phyloP scores from a whole-genome alignment of 1,140 invertebrate species.

The Semibalanus balanoides region DNA sequence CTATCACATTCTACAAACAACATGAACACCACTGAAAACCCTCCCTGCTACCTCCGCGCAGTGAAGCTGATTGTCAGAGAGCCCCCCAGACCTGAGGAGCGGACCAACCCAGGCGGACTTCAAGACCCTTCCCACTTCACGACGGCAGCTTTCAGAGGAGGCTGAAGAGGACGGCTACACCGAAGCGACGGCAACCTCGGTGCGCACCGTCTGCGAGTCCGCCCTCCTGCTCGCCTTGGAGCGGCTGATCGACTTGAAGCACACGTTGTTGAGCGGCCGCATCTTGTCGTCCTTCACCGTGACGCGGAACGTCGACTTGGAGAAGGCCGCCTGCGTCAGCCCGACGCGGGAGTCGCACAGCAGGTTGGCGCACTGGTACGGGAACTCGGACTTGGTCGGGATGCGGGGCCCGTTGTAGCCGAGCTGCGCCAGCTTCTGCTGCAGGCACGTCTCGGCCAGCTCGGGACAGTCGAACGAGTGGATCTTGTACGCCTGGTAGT shows the following conservation, averaged over 20 bases:
- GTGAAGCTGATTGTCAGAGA: too few species aligned
- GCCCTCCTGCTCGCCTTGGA: background rate
- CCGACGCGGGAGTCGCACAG: constrained; percentile 5
- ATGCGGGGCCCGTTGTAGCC: background rate
- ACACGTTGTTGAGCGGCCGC: constrained; percentile 3
- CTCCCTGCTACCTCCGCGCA: too few species aligned
- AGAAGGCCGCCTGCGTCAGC: background rate
- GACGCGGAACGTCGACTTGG: background rate
- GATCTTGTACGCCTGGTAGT: constrained; percentile 5
- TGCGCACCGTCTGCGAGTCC: background rate
- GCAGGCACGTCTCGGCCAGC: constrained; percentile 1
- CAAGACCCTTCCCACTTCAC: too few species aligned
- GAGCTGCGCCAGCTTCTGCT: constrained; percentile 1
- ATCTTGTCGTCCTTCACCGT: background rate
- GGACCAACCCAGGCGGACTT: too few species aligned
- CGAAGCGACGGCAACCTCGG: background rate
- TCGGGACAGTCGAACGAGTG: constrained; percentile 4
- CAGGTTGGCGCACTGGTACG: constrained; percentile 5
- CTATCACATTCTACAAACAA: too few species aligned
- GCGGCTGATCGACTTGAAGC: background rate
- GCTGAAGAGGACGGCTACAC: background rate
- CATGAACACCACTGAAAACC: too few species aligned
- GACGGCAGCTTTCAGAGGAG: background rate
- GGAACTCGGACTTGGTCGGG: background rate
- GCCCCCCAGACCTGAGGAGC: too few species aligned